A percentile compares a stretch with the other conserved stretches of the same genome.
These are phyloP conservation scores for Calliphora vicina DNA, from an alignment of 1,140 invertebrate species.

Conservation along the genomic window DNA sequence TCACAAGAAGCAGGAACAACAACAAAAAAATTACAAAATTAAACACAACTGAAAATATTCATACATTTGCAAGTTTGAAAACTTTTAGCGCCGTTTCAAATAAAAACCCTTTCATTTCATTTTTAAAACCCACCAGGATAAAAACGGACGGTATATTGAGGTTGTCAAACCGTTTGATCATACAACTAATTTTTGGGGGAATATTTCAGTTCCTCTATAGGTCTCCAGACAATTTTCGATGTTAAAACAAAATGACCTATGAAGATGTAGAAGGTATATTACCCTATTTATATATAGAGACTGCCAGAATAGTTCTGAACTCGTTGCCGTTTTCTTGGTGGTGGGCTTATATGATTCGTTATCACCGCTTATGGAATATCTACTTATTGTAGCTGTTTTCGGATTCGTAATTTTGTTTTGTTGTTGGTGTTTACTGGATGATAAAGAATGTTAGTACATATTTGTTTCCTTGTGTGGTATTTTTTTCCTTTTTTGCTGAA, in stretches of 20 bases:
- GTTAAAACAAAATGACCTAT: no score
- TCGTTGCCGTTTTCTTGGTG: no score
- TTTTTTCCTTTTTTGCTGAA: neutral
- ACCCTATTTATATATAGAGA: no score
- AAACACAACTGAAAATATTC: slow-evolving; percentile 28
- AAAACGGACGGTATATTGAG: no score
- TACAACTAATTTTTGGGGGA: no score
- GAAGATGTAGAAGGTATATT: no score
- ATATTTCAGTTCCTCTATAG: no score
- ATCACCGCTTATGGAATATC: no score
- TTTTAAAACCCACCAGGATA: neutral
- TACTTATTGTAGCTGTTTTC: neutral
- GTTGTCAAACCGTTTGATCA: no score
- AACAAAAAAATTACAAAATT: neutral
- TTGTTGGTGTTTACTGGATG: slow-evolving; percentile 12
- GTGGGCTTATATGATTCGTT: no score
- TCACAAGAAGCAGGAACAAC: slow-evolving; percentile 8
- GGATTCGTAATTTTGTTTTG: neutral
- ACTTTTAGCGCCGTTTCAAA: slow-evolving; percentile 24
- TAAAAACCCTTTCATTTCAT: slow-evolving; percentile 24
- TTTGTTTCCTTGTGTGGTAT: slow-evolving; percentile 34
- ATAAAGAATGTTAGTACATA: slow-evolving; percentile 31
- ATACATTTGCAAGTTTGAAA: slow-evolving; percentile 28
- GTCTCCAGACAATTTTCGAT: no score
- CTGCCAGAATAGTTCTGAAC: no score